Evolutionary conservation across 2,113 vertebrate species (phyloP), one percentile per base, ranked within the genome.

Genomic region (Limnothrissa miodon): DNA sequence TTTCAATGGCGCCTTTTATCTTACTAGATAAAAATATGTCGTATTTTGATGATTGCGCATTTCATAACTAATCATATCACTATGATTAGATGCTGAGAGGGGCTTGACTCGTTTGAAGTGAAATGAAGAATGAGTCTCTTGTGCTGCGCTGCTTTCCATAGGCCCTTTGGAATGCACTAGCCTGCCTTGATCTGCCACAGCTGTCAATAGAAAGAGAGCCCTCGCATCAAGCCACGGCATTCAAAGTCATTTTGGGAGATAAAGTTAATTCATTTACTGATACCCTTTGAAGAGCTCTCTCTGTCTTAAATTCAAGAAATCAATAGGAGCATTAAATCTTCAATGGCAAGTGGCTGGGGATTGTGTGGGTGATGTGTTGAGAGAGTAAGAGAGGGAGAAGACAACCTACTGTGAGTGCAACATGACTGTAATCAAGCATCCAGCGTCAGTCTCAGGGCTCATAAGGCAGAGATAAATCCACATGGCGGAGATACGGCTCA

Each of bases 291-390:
- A 87, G 44, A 42, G 83, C 83, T 87, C 25, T 29, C 29, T 74
- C 78, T 81, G 51, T 83, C 70, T 80, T 82, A 82, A 87, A 87
- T 48, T 29, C 74, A 36, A 84, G 78, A 84, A 86, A 87, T 87
- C 86, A 82, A 87, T 84, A 84, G 78, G 33, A 81, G 83, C 79
- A 82, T 84, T 84, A 82, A 87, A 87, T 82, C 78, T 66, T 82
- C 81, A 79, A 56, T 62, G 80, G 80, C 44, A 79, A 83, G 80
- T 42, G 46, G 46, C 66, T n/a, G 45, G 48, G 62, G 62, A 83
- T 39, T 13, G 66, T 44, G 45, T 46, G 66, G 78, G 45, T 53
- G 80, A 25, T 74, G 39, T 74, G 66, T 39, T 29, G 66, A 66
- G 59, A 33, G 59, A 62, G n/a, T 10, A n/a, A 62, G 29, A 36